Evolutionary conservation across 2,113 vertebrate species (phyloP).

Genomic region (Columba janthina): DNA sequence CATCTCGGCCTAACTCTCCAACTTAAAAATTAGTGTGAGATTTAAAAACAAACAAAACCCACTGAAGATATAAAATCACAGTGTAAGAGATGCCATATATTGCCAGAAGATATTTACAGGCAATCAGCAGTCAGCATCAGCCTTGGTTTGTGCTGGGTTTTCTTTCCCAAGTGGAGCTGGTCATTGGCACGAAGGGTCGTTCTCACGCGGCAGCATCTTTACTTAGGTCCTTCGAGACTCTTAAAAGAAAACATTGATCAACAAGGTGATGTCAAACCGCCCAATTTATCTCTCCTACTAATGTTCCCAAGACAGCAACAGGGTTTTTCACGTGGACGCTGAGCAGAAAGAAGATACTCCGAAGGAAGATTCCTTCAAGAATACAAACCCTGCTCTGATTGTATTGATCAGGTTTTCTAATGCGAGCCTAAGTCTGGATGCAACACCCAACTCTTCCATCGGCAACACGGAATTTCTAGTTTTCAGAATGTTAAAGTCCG

Average conservation of each 20-base stretch:
- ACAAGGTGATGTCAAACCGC: constrained; percentile 70
- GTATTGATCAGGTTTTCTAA: neutral
- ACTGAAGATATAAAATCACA: neutral
- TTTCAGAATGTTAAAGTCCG: neutral
- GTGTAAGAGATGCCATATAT: accelerated
- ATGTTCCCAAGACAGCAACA: neutral
- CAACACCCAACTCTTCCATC: neutral
- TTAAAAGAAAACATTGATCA: constrained; percentile 50
- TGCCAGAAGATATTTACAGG: neutral
- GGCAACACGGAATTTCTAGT: neutral
- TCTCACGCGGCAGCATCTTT: constrained; percentile 7
- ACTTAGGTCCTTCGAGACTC: neutral
- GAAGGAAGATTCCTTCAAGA: neutral
- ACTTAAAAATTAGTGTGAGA: neutral
- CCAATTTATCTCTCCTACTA: constrained; percentile 32
- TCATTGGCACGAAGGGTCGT: neutral
- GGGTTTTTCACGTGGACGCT: neutral
- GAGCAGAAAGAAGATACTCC: neutral
- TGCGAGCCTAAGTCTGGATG: neutral
- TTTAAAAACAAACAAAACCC: neutral
- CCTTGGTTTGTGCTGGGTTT: neutral
- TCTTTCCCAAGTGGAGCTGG: neutral
- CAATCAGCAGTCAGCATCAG: neutral
- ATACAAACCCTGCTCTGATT: neutral
- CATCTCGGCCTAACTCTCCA: neutral